Evolutionary conservation across 1,140 invertebrate genomes (phyloP).

Genomic region (Leptonema lineaticorne): DNA sequence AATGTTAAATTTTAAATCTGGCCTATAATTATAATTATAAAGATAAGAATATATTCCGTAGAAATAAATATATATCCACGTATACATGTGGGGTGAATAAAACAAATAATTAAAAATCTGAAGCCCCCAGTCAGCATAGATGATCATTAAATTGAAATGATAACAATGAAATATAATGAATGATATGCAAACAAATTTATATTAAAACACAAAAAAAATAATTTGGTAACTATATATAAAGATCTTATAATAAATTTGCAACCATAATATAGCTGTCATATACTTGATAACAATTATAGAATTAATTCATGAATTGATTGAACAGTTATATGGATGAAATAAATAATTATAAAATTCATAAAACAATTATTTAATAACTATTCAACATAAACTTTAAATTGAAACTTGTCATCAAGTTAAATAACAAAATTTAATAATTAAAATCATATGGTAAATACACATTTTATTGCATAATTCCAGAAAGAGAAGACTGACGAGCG

Average conservation of each 20-base stretch:
- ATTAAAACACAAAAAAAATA: constrained; percentile 5
- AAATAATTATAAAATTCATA: constrained; percentile 11
- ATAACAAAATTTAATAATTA: constrained; percentile 12
- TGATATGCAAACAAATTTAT: constrained; percentile 24
- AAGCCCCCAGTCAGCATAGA: constrained; percentile 25
- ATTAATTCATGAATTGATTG: not conserved
- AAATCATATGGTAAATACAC: not conserved
- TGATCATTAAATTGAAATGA: constrained; percentile 12
- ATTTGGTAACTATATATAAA: constrained; percentile 10
- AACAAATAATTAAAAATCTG: constrained; percentile 16
- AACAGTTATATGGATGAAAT: not conserved
- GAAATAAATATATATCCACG: not conserved
- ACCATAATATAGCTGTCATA: constrained; percentile 8
- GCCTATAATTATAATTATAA: not conserved
- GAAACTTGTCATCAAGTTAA: constrained; percentile 14
- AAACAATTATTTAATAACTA: constrained; percentile 1
- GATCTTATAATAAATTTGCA: constrained; percentile 2
- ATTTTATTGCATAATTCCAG: constrained; percentile 65
- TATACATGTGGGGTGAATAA: too few species aligned
- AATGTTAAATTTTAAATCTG: not conserved
- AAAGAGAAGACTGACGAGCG: constrained; percentile 82
- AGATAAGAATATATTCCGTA: not conserved
- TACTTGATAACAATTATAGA: not conserved
- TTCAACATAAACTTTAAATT: constrained; percentile 8
- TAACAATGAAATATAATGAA: constrained; percentile 20